A percentile compares a stretch with the other conserved stretches of the same genome.
phyloP scores from a whole-genome alignment of 2,797 vertebrate genomes.

The Galago senegalensis region DNA sequence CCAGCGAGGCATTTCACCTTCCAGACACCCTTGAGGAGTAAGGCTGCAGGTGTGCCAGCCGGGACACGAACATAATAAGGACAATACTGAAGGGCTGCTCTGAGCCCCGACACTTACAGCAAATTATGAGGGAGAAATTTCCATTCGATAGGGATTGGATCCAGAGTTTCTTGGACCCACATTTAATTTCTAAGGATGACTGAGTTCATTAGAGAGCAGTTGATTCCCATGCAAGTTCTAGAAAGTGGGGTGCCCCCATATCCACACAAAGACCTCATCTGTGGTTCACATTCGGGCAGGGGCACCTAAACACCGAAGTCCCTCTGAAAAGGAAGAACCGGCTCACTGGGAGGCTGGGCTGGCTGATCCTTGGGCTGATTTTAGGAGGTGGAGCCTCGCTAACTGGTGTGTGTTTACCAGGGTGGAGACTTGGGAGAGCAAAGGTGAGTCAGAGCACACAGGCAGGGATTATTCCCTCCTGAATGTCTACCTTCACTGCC shows the following conservation, averaged over 20 bases:
- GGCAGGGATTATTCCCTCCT: constrained; percentile 31
- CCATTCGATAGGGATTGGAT: neutral
- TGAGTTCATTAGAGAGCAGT: neutral
- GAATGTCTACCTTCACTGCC: neutral
- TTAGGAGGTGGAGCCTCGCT: neutral
- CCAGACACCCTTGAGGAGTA: too few species aligned
- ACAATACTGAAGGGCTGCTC: rapidly evolving
- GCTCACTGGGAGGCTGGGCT: neutral
- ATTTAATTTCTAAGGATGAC: neutral
- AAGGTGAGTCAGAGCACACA: constrained; percentile 61
- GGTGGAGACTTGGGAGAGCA: constrained; percentile 3
- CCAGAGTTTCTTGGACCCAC: neutral
- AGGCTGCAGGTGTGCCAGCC: neutral
- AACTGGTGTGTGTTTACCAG: constrained; percentile 3
- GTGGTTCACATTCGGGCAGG: neutral
- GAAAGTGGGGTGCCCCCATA: neutral
- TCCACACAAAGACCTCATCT: neutral
- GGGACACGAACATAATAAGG: neutral
- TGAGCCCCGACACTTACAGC: neutral
- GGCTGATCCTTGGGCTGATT: neutral
- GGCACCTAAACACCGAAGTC: neutral
- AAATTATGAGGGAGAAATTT: neutral
- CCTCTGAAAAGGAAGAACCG: rapidly evolving
- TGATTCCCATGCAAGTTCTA: neutral
- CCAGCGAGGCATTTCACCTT: neutral